These are phyloP conservation scores for Propithecus coquereli DNA, from an alignment of 2,113 vertebrate genomes.

Conservation along the genomic window DNA sequence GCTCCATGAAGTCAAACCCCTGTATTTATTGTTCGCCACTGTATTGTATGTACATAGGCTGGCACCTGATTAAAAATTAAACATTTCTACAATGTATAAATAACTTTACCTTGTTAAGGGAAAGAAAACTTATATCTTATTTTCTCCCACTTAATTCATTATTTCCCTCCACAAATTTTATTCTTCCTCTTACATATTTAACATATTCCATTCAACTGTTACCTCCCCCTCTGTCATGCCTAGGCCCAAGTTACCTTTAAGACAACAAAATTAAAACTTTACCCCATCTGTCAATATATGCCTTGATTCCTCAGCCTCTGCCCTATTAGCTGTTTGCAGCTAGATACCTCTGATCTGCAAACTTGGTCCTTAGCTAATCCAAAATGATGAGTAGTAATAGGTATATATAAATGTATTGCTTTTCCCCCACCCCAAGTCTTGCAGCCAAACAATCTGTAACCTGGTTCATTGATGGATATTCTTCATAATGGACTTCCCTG, in stretches of 20 bases:
- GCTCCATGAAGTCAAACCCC: not conserved
- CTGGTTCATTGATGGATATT: not conserved
- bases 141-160: not conserved
- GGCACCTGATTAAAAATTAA: not conserved
- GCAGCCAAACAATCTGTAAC: not conserved
- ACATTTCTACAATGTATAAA: not conserved
- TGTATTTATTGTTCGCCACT: not conserved
- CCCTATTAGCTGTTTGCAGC: not conserved
- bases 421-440: not conserved
- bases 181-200: not conserved
- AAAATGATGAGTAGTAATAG: not conserved
- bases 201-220: not conserved
- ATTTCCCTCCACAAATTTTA: not conserved
- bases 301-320: not conserved
- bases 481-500: not conserved
- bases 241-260: not conserved
- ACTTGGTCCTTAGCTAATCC: not conserved
- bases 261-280: not conserved
- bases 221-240: not conserved
- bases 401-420: not conserved
- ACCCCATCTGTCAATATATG: not conserved
- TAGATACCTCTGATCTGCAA: not conserved
- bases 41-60: not conserved
- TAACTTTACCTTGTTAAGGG: not conserved
- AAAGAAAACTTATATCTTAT: not conserved